Conservation (phyloP, 1,140 invertebrate genomes). For the Proales similis region DNA sequence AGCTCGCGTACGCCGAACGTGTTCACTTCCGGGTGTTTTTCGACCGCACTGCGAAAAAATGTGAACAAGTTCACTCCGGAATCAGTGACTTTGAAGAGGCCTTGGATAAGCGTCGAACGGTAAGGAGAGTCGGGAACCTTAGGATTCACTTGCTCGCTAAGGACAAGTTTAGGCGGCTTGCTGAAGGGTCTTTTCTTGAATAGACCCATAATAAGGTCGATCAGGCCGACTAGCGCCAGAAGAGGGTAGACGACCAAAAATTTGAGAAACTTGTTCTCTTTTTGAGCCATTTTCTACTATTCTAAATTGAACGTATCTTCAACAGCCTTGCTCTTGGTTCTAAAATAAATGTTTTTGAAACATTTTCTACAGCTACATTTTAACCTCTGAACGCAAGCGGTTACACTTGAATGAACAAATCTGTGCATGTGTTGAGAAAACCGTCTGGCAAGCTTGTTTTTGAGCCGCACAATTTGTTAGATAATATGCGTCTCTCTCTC, state of each 20-base stretch:
- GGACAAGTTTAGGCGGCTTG: background rate
- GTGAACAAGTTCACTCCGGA: conserved; percentile 1
- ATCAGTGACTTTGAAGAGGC: background rate
- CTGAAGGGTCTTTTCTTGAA: conserved; percentile 9
- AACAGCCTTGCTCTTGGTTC: too few species aligned
- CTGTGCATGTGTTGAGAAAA: too few species aligned
- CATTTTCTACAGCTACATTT: too few species aligned
- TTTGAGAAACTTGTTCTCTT: conserved; percentile 26
- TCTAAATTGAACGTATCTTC: too few species aligned
- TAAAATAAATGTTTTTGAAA: too few species aligned
- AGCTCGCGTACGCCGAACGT: conserved; percentile 62
- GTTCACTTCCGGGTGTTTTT: background rate
- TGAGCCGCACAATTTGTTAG: too few species aligned
- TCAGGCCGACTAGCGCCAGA: conserved; percentile 6
- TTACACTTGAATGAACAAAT: too few species aligned
- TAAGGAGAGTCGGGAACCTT: background rate
- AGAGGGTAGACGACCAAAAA: conserved; percentile 22
- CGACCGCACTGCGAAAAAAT: conserved; percentile 1
- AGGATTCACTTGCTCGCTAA: too few species aligned
- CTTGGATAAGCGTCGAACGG: background rate
- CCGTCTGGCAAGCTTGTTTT: too few species aligned
- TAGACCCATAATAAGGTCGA: conserved; percentile 14
- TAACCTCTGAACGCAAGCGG: too few species aligned
- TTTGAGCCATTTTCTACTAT: too few species aligned
- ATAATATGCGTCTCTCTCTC: too few species aligned